Evolutionary conservation across 1,140 invertebrate species (phyloP), one percentile per base, ranked within the genome.

Genomic region (Heliconius eleuchia): DNA sequence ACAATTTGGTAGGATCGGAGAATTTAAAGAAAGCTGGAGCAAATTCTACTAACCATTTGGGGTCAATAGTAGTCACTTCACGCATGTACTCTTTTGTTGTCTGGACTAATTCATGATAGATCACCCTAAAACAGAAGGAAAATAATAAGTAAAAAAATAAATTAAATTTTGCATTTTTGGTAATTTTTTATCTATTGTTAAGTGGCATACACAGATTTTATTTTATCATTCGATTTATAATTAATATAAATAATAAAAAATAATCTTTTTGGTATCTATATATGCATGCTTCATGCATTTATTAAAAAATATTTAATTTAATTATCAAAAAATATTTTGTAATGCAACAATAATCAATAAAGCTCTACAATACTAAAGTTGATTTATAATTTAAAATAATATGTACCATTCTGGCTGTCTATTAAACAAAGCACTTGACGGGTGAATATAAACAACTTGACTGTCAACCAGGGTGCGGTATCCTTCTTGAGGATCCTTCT

Each of bases 1-100:
- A 99, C 0, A 99, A 95, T 94, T 99, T 99, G 0, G 99, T 99
- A 8, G 99, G 99, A 94, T 99, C 99, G n/a, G 98, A 99, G 94
- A 99, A 99, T 93, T 98, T 99, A 95, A 99, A 99, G 95, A 99
- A 99, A 3, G 99, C 99, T 0, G 99, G 99, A 0, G 99, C 99
- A 94, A 99, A 99, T 92, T 99, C 99, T 2, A 99, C 99, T 34
- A 99, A 95, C 99, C 99, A 99, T 94, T 99, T 99, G 0, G 99
- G 99, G 95, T 99, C 99, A 70, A 99, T 99, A 0, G 99, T 98
- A 0, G 99, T 99, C 1, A 99, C 99, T 94, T 99, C 99, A 71
- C 99, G 96, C 99, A 99, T 99, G 89, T 99, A 99, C 93, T 99
- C 99, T 89, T 99, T 99, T 0, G 99, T 99, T 0, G 99, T 99